Base-by-base conservation (phyloP, 2,113 vertebrate species). In the Mus spicilegus region DNA sequence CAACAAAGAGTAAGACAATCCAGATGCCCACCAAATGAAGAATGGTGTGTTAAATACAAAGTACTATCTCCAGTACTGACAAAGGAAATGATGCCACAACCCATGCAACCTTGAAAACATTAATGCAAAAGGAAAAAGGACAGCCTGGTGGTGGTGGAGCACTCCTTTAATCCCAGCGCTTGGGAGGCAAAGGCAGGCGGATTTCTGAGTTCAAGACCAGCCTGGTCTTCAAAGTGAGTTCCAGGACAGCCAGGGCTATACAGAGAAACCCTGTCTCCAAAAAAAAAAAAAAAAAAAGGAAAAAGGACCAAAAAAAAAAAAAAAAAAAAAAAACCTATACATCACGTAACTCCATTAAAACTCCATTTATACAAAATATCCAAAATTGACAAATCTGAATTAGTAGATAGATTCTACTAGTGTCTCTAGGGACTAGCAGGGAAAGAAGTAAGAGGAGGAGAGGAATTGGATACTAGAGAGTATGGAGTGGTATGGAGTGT, bases 41-140 rank as follows among this genome's bases (percentile, higher is more conserved):
- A 80, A n/a, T 39, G 77, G 75, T n/a, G 51, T 20, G 13, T 56
- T 82, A 84, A 84, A 81, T 56, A 81, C 13, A 12, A 85, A 85
- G 82, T 63, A 33, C 39, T 85, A 11, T 65, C 76, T 78, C n/a
- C 73, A 89, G 46, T 76, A 91, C 42, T 89, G 49, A 63, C 85
- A 92, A 94, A 92, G 96, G 73, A 91, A 75, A 90, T 78, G 54
- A 39, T 58, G 61, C 24, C 86, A 73, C 1, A 87, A 90, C 36
- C 94, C 33, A 16, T 56, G 70, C 8, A 65, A 89, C 10, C 26
- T 72, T 36, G 90, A 72, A 97, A 96, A 93, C 33, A 93, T 42
- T 26, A 84, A 84, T 46, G 36, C 73, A 93, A 95, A 73, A 65
- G 86, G 91, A 92, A 94, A 17, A 96, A 89, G 77, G 22, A 89